Conservation (phyloP, 2,113 vertebrate species). For the Passer montanus region DNA sequence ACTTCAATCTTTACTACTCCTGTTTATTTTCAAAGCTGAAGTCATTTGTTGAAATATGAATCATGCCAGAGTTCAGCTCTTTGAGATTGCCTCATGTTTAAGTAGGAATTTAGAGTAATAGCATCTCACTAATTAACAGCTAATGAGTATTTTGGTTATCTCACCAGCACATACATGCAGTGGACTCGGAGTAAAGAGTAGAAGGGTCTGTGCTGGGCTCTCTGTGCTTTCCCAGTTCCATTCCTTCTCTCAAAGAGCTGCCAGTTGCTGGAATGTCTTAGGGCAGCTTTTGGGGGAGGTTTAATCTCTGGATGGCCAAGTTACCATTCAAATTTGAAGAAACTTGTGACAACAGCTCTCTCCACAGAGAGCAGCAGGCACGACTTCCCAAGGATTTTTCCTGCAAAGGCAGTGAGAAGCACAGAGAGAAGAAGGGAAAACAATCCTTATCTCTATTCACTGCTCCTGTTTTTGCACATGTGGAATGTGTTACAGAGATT, state of each 20-base stretch:
- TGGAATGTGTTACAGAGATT: too few species aligned
- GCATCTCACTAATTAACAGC: neutral
- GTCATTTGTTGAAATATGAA: constrained; percentile 54
- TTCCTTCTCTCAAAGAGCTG: neutral
- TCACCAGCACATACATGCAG: neutral
- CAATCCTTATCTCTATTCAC: too few species aligned
- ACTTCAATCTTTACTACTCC: neutral
- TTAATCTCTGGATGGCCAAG: neutral
- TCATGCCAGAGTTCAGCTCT: neutral
- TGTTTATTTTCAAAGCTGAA: constrained; percentile 61
- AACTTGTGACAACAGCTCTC: neutral
- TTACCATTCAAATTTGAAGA: neutral
- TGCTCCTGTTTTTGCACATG: too few species aligned
- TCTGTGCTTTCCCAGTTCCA: neutral
- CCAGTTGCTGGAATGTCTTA: neutral
- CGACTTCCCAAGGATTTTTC: too few species aligned
- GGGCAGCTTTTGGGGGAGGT: neutral
- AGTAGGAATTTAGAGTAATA: neutral
- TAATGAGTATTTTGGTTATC: neutral
- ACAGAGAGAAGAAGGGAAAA: too few species aligned
- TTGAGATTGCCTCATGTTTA: neutral
- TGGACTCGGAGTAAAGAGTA: neutral
- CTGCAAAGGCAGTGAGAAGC: too few species aligned
- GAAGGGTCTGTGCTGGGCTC: neutral
- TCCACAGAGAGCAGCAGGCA: too few species aligned